Evolutionary conservation across 1,140 invertebrate species (phyloP), one percentile per base, ranked within the genome.

Genomic region (Drosophila ficusphila): DNA sequence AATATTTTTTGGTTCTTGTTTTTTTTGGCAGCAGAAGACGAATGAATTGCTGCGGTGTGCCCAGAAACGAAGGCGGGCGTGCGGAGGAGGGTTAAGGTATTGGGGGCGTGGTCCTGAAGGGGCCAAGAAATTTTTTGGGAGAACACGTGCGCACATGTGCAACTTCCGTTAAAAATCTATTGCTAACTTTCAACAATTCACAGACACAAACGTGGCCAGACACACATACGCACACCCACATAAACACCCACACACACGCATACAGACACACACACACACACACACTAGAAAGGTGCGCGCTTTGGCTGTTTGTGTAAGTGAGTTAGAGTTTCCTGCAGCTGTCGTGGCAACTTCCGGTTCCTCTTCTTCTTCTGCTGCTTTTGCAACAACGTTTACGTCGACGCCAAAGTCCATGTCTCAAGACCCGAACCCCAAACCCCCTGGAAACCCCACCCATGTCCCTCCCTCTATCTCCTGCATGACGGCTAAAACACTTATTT

Each of bases 151-250:
- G 82, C 82, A 86, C 82, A 86, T 86, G 82, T 86, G 82, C 82
- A 86, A 86, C 82, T 86, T 86, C 82, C 82, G 82, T 77, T 86
- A 77, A 86, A 85, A 86, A 86, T 88, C 82, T 88, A 86, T 86
- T 86, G 83, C 82, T 82, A 86, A 88, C 82, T 86, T 86, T 86
- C 82, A 86, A 88, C 82, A 86, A 88, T 88, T 86, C 62, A 58
- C 56, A 74, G 56, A 48, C 48, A 67, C 61, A 67, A 65, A 67
- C 62, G 62, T 67, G 42, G 62, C 44, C 48, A 69, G 44, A 14
- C 44, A 61, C 27, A 49, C 65, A 76, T 19, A 49, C 58, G 38
- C 25, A 49, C 36, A 60, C 47, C 54, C 19, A 14, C 41, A 57
- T 39, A 18, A 19, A 56, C n/a, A 42, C 29, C 27, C 31, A 51